Base-by-base conservation (phyloP, 2,113 vertebrate genomes). In the Calcarius ornatus region DNA sequence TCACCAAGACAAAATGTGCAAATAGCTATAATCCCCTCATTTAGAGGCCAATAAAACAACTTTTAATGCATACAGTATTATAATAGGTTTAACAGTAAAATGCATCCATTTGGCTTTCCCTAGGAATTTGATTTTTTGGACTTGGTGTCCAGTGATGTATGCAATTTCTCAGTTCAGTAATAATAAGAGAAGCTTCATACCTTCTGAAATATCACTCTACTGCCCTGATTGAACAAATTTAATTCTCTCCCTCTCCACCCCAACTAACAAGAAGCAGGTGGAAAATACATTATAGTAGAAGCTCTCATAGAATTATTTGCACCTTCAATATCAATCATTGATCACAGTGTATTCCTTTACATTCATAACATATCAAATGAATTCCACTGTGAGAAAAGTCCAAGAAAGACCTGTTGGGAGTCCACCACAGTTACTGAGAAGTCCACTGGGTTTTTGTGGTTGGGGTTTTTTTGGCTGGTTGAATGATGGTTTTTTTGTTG, bases 181-280 rank as follows among this genome's bases (percentile, higher is more conserved):
- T 42, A 92, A 30, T 47, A 79, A 91, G 53, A 88, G 85, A 92
- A 51, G 60, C 37, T 95, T 94, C 35, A 40, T 83, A 84, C 45
- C 69, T 84, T 81, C 63, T 94, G 68, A 95, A 96, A 94, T 94
- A 94, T 40, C 66, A 64, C 45, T 79, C 48, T 87, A 38, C 30
- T 71, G 13, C 56, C 92, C 69, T 14, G 6, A 92, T 6, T 69
- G 45, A 86, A 84, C 60, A 95, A 51, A 84, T 60, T 56, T 81
- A 64, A 81, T 93, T 95, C 28, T 48, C 30, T 61, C 33, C 19
- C 28, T 92, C 33, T 37, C 42, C 33, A 70, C 13, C 47, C 64
- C 81, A 96, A 73, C 45, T 94, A 93, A 90, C 56, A 91, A 38
- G 68, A 89, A 96, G 83, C 84, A 96, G 64, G 88, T 61, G 75